These are phyloP conservation scores for Eubasilissa regina DNA, from an alignment of 1,140 invertebrate genomes.

Conservation along the genomic window DNA sequence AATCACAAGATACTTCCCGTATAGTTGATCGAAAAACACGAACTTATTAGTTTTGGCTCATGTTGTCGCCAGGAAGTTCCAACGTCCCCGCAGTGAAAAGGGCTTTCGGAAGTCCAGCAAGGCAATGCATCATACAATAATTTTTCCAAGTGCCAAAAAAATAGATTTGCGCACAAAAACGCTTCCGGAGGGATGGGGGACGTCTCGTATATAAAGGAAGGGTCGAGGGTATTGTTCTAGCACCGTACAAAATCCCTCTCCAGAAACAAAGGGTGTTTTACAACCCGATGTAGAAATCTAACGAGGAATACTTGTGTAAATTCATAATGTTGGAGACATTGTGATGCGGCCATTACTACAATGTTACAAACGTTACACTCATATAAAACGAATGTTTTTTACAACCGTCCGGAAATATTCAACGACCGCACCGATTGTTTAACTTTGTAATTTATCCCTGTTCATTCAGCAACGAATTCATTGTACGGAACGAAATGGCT, in stretches of 20 bases:
- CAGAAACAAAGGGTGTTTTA: constrained; percentile 29
- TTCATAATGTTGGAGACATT: constrained; percentile 38
- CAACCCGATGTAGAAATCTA: constrained; percentile 39
- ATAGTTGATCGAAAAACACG: background rate
- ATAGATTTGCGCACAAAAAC: constrained; percentile 54
- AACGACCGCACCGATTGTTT: constrained; percentile 28
- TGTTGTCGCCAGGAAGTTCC: background rate
- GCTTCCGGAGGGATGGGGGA: constrained; percentile 34
- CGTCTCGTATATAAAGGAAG: constrained; percentile 32
- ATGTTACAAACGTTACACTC: background rate
- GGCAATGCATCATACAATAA: constrained; percentile 53
- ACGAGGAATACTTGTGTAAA: constrained; percentile 52
- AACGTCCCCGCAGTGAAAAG: background rate
- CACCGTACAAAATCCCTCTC: constrained; percentile 4
- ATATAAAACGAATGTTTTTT: constrained; percentile 25
- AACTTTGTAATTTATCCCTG: constrained; percentile 19
- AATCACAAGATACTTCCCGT: too few species aligned
- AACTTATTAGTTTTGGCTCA: background rate
- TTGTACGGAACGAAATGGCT: constrained; percentile 3
- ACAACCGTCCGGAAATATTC: constrained; percentile 36
- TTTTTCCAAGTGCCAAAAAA: constrained; percentile 55
- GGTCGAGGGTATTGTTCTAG: constrained; percentile 39
- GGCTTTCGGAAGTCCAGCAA: constrained; percentile 34
- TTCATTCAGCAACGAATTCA: background rate
- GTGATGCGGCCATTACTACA: background rate